phyloP scores from a whole-genome alignment of 2,888 invertebrate species.

The Eilema griseolum region DNA sequence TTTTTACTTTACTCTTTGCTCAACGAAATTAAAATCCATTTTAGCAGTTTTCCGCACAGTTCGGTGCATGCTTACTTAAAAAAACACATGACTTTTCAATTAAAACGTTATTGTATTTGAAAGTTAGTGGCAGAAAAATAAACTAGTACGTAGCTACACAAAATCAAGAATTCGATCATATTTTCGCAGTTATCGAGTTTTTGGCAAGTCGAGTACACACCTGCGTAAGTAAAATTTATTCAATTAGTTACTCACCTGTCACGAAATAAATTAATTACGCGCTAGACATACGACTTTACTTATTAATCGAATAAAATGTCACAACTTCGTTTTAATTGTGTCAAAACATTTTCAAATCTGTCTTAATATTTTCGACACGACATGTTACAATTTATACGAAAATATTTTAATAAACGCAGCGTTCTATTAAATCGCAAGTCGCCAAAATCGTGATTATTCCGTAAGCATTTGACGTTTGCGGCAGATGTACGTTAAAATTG shows the following conservation, averaged over 20 bases:
- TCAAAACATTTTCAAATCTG: neutral
- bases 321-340: neutral
- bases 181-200: neutral
- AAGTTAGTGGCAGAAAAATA: slow-evolving; percentile 1
- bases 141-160: slow-evolving; percentile 3
- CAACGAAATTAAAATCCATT: slow-evolving; percentile 47
- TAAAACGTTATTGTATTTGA: slow-evolving; percentile 38
- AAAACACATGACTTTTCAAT: slow-evolving; percentile 47
- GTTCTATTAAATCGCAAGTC: slow-evolving; percentile 36
- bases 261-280: neutral
- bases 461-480: slow-evolving; percentile 54
- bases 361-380: neutral
- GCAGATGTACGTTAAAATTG: slow-evolving; percentile 58
- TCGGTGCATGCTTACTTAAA: slow-evolving; percentile 46
- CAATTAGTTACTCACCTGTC: neutral
- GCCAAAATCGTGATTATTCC: slow-evolving; percentile 46
- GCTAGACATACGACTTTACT: neutral
- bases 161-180: neutral
- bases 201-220: neutral
- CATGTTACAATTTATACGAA: slow-evolving; percentile 10
- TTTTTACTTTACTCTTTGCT: slow-evolving; percentile 35
- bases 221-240: neutral
- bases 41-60: slow-evolving; percentile 36
- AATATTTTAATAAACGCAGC: slow-evolving; percentile 24
- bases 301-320: slow-evolving; percentile 1